Percentiles rank a stretch among this genome's conserved stretches.
Conservation (phyloP, 2,888 invertebrate species). For the Neocrepidodera transversa region DNA sequence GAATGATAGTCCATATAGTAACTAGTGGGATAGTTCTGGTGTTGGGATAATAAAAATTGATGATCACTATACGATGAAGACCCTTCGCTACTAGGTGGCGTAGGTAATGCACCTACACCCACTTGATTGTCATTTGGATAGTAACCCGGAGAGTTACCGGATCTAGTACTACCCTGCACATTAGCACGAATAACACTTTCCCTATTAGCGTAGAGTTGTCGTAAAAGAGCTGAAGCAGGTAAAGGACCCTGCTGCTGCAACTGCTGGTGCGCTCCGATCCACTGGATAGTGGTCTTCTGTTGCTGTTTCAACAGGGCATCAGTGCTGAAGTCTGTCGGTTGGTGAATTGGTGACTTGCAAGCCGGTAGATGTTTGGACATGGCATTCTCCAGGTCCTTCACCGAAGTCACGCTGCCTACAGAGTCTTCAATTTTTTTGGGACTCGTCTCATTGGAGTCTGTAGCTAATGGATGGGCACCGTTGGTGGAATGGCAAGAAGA, state of each 20-base stretch:
- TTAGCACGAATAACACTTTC: slow-evolving; percentile 96
- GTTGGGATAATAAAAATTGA: slow-evolving; percentile 65
- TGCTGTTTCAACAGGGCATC: slow-evolving; percentile 84
- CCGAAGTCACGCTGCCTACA: slow-evolving; percentile 65
- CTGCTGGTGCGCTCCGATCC: slow-evolving; percentile 86
- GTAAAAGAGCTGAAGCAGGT: slow-evolving; percentile 87
- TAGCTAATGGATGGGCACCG: slow-evolving; percentile 63
- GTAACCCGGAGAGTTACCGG: slow-evolving; percentile 56
- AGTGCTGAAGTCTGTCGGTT: slow-evolving; percentile 87
- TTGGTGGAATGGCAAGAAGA: slow-evolving; percentile 70
- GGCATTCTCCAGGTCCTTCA: slow-evolving; percentile 92
- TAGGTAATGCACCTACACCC: slow-evolving; percentile 80
- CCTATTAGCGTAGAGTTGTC: slow-evolving; percentile 90
- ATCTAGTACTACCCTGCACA: slow-evolving; percentile 66
- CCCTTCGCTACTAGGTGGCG: slow-evolving; percentile 89
- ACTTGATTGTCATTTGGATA: slow-evolving; percentile 67
- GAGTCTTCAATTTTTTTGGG: slow-evolving; percentile 61
- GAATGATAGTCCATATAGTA: slow-evolving; percentile 85
- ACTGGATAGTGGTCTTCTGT: slow-evolving; percentile 86
- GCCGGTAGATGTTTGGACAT: slow-evolving; percentile 93
- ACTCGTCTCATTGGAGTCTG: slow-evolving; percentile 55
- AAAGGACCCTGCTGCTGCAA: slow-evolving; percentile 66
- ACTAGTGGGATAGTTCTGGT: slow-evolving; percentile 67
- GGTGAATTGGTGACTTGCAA: slow-evolving; percentile 68
- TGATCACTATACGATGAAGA: slow-evolving; percentile 76